Conservation (phyloP, 2,888 invertebrate genomes). For the Calameuta filiformis region DNA sequence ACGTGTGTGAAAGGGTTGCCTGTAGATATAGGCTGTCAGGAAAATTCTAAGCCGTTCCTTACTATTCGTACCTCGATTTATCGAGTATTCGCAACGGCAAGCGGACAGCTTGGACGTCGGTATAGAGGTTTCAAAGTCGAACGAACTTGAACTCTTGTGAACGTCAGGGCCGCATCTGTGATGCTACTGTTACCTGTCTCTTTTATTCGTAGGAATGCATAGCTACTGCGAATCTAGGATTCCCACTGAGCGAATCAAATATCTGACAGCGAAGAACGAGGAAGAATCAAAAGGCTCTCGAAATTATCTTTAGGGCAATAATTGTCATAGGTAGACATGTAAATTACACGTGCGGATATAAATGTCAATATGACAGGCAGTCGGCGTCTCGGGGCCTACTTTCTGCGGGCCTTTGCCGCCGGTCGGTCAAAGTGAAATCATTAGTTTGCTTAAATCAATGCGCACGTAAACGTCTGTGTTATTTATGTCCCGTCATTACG, state of each 20-base stretch:
- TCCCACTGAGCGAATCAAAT: background rate
- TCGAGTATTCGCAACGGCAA: background rate
- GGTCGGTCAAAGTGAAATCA: constrained; percentile 66
- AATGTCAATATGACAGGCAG: constrained; percentile 64
- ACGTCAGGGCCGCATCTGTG: background rate
- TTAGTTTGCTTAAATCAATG: constrained; percentile 67
- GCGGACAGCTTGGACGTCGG: background rate
- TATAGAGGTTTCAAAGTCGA: background rate
- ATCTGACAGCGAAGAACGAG: background rate
- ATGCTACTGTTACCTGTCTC: background rate
- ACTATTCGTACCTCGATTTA: background rate
- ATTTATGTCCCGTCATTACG: constrained; percentile 66
- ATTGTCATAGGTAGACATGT: constrained; percentile 64
- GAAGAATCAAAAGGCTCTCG: background rate
- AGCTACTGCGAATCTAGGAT: background rate
- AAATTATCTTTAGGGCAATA: constrained; percentile 34
- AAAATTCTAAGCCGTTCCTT: background rate
- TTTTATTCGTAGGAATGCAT: background rate
- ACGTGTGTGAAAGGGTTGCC: background rate
- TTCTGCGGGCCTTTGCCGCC: constrained; percentile 39
- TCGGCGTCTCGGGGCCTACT: constrained; percentile 32
- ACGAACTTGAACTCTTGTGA: background rate
- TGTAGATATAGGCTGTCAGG: background rate
- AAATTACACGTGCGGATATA: constrained; percentile 63
- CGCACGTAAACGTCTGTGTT: constrained; percentile 66